phyloP scores from a whole-genome alignment of 1,140 invertebrate genomes.

The Cyrtorhinus lividipennis region DNA sequence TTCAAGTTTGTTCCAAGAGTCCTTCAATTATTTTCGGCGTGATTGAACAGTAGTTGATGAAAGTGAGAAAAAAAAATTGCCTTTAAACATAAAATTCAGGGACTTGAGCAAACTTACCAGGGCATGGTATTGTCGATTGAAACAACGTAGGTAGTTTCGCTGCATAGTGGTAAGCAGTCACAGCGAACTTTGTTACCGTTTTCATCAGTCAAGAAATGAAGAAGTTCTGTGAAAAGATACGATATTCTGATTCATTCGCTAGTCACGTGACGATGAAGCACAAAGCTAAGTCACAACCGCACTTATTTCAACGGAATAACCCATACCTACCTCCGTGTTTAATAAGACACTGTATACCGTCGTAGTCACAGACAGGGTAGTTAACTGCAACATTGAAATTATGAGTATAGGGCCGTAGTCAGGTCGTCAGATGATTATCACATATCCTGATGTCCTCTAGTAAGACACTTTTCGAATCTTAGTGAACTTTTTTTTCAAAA shows the following conservation, averaged over 20 bases:
- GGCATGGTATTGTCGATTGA: conserved; percentile 21
- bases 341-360: conserved; percentile 12
- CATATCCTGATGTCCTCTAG: no score
- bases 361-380: conserved; percentile 27
- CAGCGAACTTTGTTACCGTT: conserved; percentile 31
- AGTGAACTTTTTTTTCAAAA: no score
- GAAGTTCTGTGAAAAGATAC: not conserved
- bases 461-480: no score
- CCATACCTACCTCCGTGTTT: conserved; percentile 7
- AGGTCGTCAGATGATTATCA: no score
- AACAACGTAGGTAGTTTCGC: conserved; percentile 43
- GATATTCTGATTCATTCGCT: not conserved
- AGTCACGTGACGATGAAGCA: not conserved
- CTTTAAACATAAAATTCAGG: no score
- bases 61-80: not conserved
- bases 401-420: no score
- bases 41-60: no score
- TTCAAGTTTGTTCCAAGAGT: conserved; percentile 49
- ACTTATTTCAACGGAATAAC: not conserved
- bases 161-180: conserved; percentile 42
- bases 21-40: no score
- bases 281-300: not conserved
- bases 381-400: conserved; percentile 32
- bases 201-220: conserved; percentile 2
- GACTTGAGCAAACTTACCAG: conserved; percentile 20